phyloP scores from a whole-genome alignment of 2,888 invertebrate genomes.

The Agrenia bidenticulata region DNA sequence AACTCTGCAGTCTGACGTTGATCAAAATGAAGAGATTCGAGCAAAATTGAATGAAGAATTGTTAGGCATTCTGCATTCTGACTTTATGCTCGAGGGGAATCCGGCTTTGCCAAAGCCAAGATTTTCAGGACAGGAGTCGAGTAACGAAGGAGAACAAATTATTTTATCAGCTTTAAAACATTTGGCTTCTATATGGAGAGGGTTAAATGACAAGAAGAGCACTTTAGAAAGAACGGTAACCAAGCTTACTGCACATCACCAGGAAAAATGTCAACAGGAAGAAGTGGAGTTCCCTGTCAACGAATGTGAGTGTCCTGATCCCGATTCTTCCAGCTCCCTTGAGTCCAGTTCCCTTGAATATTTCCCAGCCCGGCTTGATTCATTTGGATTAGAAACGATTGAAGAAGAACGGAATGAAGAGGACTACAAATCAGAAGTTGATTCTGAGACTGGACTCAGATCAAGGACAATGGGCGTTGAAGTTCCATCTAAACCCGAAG shows the following conservation, averaged over 20 bases:
- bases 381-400: constrained; percentile 52
- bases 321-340: neutral
- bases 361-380: constrained; percentile 50
- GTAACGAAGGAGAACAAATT: constrained; percentile 39
- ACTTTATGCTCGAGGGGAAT: constrained; percentile 50
- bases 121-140: constrained; percentile 29
- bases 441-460: neutral
- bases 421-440: constrained; percentile 28
- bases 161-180: constrained; percentile 45
- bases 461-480: constrained; percentile 6
- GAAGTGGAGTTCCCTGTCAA: neutral
- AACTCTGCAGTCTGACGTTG: constrained; percentile 47
- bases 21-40: constrained; percentile 43
- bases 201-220: constrained; percentile 55
- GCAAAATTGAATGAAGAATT: constrained; percentile 49
- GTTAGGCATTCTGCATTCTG: constrained; percentile 44
- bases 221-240: constrained; percentile 56
- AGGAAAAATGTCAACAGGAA: constrained; percentile 4
- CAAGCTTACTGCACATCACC: constrained; percentile 53
- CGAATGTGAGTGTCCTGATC: neutral
- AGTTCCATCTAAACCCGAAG: constrained; percentile 13
- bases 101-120: constrained; percentile 31
- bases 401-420: constrained; percentile 51
- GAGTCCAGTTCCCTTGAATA: constrained; percentile 32
- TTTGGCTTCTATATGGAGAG: constrained; percentile 48